Evolutionary conservation across 1,140 invertebrate genomes (phyloP).

Genomic region (Conopomorpha cramerella): DNA sequence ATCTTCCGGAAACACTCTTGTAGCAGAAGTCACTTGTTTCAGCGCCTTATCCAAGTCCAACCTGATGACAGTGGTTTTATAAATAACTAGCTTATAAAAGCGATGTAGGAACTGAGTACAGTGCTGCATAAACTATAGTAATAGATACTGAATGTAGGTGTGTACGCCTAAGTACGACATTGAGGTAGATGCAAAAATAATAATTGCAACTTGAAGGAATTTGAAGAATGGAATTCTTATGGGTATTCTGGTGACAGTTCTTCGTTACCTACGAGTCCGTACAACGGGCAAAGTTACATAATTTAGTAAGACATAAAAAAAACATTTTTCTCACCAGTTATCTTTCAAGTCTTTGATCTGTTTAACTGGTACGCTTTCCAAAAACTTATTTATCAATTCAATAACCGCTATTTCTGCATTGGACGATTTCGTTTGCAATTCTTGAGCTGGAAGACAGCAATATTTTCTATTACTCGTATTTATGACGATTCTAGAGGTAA

Average conservation of each 20-base stretch:
- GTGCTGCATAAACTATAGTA: too few relatives aligned
- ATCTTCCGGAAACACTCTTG: constrained; percentile 60
- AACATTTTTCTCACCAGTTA: constrained; percentile 54
- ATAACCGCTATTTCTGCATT: constrained; percentile 69
- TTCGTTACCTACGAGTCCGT: too few relatives aligned
- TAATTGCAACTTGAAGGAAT: too few relatives aligned
- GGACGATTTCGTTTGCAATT: constrained; percentile 43
- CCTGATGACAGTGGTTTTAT: constrained; percentile 13
- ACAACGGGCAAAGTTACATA: too few relatives aligned
- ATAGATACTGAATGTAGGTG: too few relatives aligned
- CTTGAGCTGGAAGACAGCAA: constrained; percentile 23
- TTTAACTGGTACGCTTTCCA: constrained; percentile 62
- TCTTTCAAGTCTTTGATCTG: constrained; percentile 62
- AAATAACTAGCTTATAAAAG: background rate
- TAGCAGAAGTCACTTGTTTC: constrained; percentile 61
- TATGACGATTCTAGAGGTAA: too few relatives aligned
- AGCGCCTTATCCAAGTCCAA: constrained; percentile 64
- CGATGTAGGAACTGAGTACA: too few relatives aligned
- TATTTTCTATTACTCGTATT: too few relatives aligned
- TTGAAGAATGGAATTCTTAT: too few relatives aligned
- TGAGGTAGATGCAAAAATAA: too few relatives aligned
- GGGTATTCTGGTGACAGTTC: too few relatives aligned
- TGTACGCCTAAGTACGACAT: too few relatives aligned
- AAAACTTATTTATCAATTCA: constrained; percentile 73
- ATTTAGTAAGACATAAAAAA: background rate